A percentile compares a stretch with the other conserved stretches of the same genome.
These are phyloP conservation scores for Morone chrysops DNA, from an alignment of 2,113 vertebrate species.

Conservation along the genomic window DNA sequence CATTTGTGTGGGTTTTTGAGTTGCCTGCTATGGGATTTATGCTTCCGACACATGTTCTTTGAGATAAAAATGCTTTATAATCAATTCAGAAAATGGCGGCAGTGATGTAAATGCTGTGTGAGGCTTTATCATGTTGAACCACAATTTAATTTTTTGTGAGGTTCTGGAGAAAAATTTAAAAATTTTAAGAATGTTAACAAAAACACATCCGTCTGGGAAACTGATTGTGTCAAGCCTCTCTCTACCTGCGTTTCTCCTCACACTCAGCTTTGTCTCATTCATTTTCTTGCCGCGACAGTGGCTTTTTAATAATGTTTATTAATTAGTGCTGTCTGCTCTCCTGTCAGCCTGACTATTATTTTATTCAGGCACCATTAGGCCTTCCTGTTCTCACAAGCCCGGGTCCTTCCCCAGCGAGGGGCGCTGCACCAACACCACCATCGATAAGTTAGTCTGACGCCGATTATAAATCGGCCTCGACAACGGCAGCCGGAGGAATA, in stretches of 20 bases:
- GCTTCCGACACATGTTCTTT: too few species aligned
- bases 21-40: background rate
- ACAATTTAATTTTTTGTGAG: background rate
- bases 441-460: slow-evolving; percentile 11
- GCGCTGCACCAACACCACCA: background rate
- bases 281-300: slow-evolving; percentile 53
- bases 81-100: background rate
- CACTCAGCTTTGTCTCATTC: background rate
- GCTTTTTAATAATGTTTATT: slow-evolving; percentile 64
- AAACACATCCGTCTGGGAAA: background rate
- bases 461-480: background rate
- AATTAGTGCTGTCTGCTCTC: slow-evolving; percentile 24
- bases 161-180: background rate
- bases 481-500: slow-evolving; percentile 36
- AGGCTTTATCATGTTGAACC: too few species aligned
- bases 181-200: background rate
- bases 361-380: slow-evolving; percentile 80
- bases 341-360: slow-evolving; percentile 72
- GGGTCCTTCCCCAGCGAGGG: background rate
- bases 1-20: background rate
- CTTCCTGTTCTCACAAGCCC: slow-evolving; percentile 33
- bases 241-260: slow-evolving; percentile 1
- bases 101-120: too few species aligned
- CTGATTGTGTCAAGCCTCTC: background rate
- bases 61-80: background rate